phyloP scores from a whole-genome alignment of 1,140 invertebrate genomes.

The Oncopeltus fasciatus region DNA sequence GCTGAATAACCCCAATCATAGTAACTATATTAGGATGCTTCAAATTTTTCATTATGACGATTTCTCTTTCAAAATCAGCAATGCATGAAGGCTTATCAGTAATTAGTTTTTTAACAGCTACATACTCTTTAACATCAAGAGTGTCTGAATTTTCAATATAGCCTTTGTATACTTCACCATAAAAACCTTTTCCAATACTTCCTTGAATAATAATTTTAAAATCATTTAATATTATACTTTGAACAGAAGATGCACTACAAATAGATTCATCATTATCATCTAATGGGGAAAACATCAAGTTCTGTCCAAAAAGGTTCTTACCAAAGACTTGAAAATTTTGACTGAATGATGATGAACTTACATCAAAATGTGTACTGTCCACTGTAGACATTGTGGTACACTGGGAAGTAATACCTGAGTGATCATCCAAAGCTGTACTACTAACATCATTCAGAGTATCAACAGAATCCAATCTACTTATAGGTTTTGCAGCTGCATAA shows the following conservation, averaged over 20 bases:
- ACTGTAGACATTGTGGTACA: neutral
- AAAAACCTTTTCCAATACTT: constrained; percentile 39
- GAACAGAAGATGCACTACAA: constrained; percentile 27
- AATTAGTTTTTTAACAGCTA: constrained; percentile 61
- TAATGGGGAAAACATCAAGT: neutral
- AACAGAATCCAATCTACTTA: neutral
- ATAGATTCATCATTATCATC: neutral
- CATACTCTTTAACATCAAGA: constrained; percentile 33
- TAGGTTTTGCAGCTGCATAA: constrained; percentile 33
- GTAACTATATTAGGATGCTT: constrained; percentile 76
- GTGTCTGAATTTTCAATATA: constrained; percentile 37
- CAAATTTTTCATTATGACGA: constrained; percentile 63
- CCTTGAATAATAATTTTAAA: constrained; percentile 42
- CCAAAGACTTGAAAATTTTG: neutral
- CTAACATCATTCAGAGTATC: constrained; percentile 17
- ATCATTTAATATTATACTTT: constrained; percentile 31
- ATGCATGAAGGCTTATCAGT: constrained; percentile 25
- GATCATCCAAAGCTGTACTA: constrained; percentile 11
- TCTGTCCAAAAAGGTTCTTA: too few species aligned
- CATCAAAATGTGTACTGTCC: neutral
- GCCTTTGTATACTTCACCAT: constrained; percentile 54
- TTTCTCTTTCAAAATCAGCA: constrained; percentile 53
- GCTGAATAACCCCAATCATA: constrained; percentile 64
- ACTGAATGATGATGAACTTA: neutral
- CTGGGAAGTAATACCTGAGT: neutral